A percentile compares a stretch with the other conserved stretches of the same genome.
phyloP scores from a whole-genome alignment of 92 coral and sea anemone genomes.

The Meandrina meandrites region DNA sequence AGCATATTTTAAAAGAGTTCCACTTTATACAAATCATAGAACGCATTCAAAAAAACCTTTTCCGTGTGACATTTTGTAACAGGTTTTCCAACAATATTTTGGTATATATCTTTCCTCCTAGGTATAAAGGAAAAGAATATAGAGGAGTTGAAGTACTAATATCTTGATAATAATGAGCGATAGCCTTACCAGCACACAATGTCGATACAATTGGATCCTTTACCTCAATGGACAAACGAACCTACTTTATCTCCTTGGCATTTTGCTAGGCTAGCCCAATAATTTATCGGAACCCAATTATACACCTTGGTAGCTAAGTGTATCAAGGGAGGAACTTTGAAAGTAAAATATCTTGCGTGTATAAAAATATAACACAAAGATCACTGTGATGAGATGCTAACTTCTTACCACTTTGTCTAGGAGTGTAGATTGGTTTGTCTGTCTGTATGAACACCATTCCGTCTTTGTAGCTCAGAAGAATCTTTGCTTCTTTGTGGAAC shows the following conservation, averaged over 20 bases:
- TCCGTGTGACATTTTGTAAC: not conserved
- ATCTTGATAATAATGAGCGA: too few species aligned
- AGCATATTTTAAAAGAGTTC: not conserved
- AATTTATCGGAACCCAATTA: not conserved
- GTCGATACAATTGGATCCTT: not conserved
- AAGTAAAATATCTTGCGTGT: not conserved
- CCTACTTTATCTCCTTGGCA: not conserved
- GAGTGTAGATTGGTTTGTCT: slow-evolving; percentile 97
- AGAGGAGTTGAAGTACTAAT: too few species aligned
- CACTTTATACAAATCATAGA: not conserved
- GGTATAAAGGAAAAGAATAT: too few species aligned
- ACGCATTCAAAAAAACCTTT: too few species aligned
- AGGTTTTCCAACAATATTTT: too few species aligned
- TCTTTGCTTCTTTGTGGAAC: slow-evolving; percentile 76
- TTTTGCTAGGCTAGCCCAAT: not conserved
- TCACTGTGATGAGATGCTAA: not conserved
- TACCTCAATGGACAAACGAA: not conserved
- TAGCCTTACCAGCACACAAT: not conserved
- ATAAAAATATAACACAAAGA: not conserved
- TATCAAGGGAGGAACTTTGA: not conserved
- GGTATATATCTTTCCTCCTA: too few species aligned
- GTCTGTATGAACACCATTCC: slow-evolving; percentile 94
- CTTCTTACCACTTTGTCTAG: slow-evolving; percentile 85
- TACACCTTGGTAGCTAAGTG: not conserved
- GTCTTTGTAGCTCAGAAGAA: slow-evolving; percentile 80